phyloP scores from a whole-genome alignment of 1,140 invertebrate genomes.

The Phymastichus coffea region DNA sequence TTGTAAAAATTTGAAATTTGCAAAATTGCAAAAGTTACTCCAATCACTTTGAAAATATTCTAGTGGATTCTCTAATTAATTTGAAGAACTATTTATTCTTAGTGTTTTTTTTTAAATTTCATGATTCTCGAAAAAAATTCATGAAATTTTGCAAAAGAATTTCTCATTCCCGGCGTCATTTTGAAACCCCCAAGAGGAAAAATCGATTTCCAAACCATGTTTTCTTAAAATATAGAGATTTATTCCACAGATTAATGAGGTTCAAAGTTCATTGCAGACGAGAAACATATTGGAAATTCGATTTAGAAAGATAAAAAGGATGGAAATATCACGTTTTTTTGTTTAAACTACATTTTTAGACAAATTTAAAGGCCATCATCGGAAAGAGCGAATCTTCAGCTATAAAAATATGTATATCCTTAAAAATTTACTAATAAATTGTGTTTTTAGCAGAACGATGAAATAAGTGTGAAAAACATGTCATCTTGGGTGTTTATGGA shows the following conservation, averaged over 20 bases:
- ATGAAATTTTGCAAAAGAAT: not conserved
- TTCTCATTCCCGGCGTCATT: not conserved
- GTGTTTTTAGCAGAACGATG: not conserved
- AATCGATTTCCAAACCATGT: not conserved
- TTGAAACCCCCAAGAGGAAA: not conserved
- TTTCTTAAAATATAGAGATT: not conserved
- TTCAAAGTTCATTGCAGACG: not conserved
- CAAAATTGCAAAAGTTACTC: not conserved
- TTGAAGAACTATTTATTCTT: not conserved
- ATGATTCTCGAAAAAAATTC: not conserved
- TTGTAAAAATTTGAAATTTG: not conserved
- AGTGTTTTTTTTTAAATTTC: not conserved
- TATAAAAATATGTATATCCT: not conserved
- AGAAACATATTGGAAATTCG: too few relatives aligned
- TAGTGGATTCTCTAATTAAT: not conserved
- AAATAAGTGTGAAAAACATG: not conserved
- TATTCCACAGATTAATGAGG: not conserved
- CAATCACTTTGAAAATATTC: not conserved
- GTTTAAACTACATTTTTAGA: not conserved
- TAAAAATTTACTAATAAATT: not conserved
- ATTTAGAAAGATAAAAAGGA: not conserved
- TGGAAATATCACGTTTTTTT: conserved; percentile 2
- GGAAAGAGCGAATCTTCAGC: not conserved
- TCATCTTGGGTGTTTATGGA: not conserved
- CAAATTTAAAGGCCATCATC: not conserved